Evolutionary conservation across 2,888 invertebrate genomes (phyloP), one percentile per base, ranked within the genome.

Genomic region (Mesochorus sp.): DNA sequence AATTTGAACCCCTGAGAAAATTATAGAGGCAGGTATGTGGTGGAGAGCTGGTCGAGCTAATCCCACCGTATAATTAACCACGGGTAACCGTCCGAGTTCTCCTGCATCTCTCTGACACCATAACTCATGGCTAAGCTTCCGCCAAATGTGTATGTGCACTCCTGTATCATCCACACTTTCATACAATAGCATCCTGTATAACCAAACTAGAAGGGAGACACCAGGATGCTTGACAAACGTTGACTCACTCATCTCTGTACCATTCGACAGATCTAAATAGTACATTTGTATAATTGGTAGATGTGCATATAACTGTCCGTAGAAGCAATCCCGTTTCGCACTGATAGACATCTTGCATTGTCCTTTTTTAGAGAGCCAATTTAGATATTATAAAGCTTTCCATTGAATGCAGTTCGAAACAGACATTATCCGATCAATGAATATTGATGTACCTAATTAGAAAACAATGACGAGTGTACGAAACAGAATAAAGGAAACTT

Each of bases 31-130:
- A 83, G 85, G 86, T 85, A 87, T 85, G 87, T 73, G 87, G 88
- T 71, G n/a, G n/a, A 81, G 82, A 81, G 81, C 83, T 81, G 83
- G 81, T 84, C 84, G 79, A 84, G 85, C 86, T 89, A 90, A 90
- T 89, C 89, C 88, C 85, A 85, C 85, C 88, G 88, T 90, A 89
- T 89, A 90, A 90, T 90, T 89, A 89, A 89, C 90, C 88, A 85
- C 88, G 80, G 79, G 82, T 85, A 85, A 88, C 86, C 87, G 83
- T 85, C 82, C 86, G 76, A 75, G 78, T 79, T 82, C 79, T 78
- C 77, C 68, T 78, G 73, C 78, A 61, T 76, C 66, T 73, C 80
- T 77, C 76, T 57, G 59, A 79, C 83, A 79, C 85, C 84, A 87
- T 88, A 88, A 89, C 84, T 88, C 87, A 87, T 83, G 84, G 83